phyloP scores from a whole-genome alignment of 2,888 invertebrate species.

The Belgica antarctica region DNA sequence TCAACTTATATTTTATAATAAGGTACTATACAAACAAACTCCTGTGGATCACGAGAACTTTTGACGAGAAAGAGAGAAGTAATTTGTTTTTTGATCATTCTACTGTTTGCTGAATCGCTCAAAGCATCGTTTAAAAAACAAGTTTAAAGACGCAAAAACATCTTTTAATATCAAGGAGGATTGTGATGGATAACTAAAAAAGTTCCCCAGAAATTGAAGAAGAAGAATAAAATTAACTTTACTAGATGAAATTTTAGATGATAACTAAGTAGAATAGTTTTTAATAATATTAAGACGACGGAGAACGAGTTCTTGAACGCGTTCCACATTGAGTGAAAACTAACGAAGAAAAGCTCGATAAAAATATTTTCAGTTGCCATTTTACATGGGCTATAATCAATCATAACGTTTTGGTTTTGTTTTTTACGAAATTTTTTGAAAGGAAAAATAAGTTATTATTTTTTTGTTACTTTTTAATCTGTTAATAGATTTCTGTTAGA shows the following conservation, averaged over 20 bases:
- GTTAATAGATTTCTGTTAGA: not conserved
- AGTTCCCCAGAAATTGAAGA: conserved; percentile 10
- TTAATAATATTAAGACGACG: conserved; percentile 4
- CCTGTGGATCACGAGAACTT: not conserved
- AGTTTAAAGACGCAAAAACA: conserved; percentile 26
- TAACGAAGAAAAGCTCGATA: not conserved
- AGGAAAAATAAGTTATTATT: conserved; percentile 20
- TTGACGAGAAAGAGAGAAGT: not conserved
- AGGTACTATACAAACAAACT: not conserved
- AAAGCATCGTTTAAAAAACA: conserved; percentile 7
- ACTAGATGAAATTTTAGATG: conserved; percentile 18
- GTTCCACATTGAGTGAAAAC: not conserved
- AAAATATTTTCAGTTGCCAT: conserved; percentile 17
- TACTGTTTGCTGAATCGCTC: conserved; percentile 35
- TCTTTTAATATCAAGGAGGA: conserved; percentile 32
- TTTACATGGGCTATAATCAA: conserved; percentile 32
- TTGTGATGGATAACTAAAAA: conserved; percentile 22
- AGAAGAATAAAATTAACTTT: not conserved
- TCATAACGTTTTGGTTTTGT: conserved; percentile 30
- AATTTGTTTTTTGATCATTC: conserved; percentile 15
- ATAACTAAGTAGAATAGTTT: conserved; percentile 15
- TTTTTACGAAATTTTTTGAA: conserved; percentile 11
- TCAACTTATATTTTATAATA: conserved; percentile 11
- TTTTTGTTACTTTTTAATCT: conserved; percentile 8
- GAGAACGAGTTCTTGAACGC: not conserved